Conservation (phyloP, 2,113 vertebrate genomes). For the Probosciger aterrimus region DNA sequence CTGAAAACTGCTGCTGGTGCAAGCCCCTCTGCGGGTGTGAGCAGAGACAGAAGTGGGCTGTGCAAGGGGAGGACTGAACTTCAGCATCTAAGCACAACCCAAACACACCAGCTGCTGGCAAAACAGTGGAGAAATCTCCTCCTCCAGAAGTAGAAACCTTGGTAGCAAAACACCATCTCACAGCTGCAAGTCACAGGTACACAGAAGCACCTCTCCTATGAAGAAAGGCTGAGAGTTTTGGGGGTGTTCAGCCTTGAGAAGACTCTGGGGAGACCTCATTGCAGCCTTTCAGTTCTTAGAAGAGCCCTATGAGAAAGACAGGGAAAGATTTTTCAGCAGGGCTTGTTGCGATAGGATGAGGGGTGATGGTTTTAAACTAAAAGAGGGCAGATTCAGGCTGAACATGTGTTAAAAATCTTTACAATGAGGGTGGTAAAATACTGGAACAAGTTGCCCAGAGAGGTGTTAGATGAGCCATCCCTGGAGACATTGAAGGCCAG, state of each 20-base stretch:
- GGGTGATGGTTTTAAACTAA: background rate
- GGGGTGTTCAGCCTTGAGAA: background rate
- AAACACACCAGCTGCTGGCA: background rate
- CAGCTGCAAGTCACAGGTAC: background rate
- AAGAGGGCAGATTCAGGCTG: background rate
- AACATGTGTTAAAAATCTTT: background rate
- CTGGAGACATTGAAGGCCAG: background rate
- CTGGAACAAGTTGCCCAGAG: background rate
- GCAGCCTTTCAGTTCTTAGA: background rate
- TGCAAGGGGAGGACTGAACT: background rate
- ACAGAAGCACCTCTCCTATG: background rate
- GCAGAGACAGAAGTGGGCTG: background rate
- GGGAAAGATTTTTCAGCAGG: background rate
- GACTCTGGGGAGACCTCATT: background rate
- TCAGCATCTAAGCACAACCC: background rate
- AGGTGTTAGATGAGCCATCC: background rate
- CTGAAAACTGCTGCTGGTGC: background rate
- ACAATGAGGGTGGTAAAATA: background rate
- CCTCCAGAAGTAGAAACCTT: background rate
- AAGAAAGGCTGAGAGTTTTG: background rate
- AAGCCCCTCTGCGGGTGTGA: accelerated
- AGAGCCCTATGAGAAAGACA: background rate
- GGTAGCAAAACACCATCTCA: background rate
- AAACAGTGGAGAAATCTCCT: background rate
- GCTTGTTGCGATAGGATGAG: background rate